These are phyloP conservation scores for Pomatorhinus ruficollis DNA, from an alignment of 2,113 vertebrate species.

Conservation along the genomic window DNA sequence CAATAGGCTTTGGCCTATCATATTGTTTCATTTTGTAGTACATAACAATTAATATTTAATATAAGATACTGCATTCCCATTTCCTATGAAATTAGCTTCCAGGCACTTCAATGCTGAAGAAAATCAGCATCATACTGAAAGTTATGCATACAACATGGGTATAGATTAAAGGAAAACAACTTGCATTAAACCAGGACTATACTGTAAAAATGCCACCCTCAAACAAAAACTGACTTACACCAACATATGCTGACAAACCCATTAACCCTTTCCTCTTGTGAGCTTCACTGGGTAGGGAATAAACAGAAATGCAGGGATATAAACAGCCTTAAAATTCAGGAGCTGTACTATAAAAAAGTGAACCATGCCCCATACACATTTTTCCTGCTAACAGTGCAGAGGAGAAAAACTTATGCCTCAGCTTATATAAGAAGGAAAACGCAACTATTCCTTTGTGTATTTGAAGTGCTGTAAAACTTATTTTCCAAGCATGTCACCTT, in stretches of 20 bases:
- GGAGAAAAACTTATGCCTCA: background rate
- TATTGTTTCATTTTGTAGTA: background rate
- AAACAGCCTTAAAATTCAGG: background rate
- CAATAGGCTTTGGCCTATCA: background rate
- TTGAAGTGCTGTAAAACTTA: background rate
- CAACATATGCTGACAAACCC: accelerated
- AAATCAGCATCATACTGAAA: background rate
- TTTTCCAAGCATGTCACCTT: background rate
- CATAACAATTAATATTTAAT: background rate
- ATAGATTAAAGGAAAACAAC: background rate
- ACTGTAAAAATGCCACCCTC: background rate
- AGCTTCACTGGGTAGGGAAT: background rate
- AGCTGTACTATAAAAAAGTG: background rate
- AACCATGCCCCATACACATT: background rate
- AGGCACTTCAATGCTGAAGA: background rate
- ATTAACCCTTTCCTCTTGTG: background rate
- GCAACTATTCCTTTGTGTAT: background rate
- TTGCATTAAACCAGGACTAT: background rate
- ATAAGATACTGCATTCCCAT: background rate
- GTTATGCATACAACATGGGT: background rate
- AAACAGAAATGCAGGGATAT: background rate
- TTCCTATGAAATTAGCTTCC: background rate
- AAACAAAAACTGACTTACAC: background rate
- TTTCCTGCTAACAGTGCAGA: background rate
- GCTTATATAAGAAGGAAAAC: background rate